phyloP scores from a whole-genome alignment of 1,140 invertebrate species.

The Drepana arcuata region DNA sequence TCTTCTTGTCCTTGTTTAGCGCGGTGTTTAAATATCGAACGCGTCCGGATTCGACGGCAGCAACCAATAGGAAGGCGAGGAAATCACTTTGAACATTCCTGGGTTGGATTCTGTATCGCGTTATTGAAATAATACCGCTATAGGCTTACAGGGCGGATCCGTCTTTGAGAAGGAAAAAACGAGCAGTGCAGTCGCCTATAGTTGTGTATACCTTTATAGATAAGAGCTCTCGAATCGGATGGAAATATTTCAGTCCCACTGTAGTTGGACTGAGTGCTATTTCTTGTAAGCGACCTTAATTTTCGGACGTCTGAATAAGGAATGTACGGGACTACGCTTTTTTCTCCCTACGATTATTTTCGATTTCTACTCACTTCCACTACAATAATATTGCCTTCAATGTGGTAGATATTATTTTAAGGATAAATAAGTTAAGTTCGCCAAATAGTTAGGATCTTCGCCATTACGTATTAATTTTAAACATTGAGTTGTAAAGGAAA shows the following conservation, averaged over 20 bases:
- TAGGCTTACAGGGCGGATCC: constrained; percentile 45
- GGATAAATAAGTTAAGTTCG: no score
- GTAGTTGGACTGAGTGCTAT: constrained; percentile 48
- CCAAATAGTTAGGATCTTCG: no score
- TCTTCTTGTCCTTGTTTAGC: constrained; percentile 24
- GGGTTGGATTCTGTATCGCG: constrained; percentile 28
- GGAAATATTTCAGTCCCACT: constrained; percentile 48
- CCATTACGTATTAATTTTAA: no score
- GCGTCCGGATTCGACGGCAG: constrained; percentile 2
- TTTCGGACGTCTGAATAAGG: constrained; percentile 66
- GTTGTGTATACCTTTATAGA: constrained; percentile 27
- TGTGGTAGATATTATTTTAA: no score
- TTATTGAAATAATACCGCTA: constrained; percentile 65
- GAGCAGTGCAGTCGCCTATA: constrained; percentile 38
- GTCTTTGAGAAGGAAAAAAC: constrained; percentile 66
- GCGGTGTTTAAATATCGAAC: constrained; percentile 33
- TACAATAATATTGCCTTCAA: no score
- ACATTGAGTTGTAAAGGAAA: no score
- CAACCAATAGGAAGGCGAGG: constrained; percentile 37
- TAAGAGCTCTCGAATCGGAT: constrained; percentile 39
- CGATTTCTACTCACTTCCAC: no score
- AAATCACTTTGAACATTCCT: constrained; percentile 50
- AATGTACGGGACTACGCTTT: constrained; percentile 41
- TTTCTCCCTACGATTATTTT: no score
- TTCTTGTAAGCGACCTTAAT: constrained; percentile 58